Evolutionary conservation across 2,797 vertebrate species (phyloP).

Genomic region (Babyrousa celebensis): DNA sequence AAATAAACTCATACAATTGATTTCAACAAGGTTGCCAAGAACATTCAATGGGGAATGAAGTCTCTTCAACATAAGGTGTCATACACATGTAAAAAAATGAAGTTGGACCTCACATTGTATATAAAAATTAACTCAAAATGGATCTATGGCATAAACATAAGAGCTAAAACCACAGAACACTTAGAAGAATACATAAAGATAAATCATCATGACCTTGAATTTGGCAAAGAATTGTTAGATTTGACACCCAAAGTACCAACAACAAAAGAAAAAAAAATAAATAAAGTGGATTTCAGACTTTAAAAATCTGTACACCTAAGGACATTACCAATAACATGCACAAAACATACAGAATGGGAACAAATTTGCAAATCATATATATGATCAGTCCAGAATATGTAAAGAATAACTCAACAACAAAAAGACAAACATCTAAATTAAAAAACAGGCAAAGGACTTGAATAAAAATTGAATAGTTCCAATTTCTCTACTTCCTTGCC

Average conservation of each 20-base stretch:
- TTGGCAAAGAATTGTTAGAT: slow-evolving; percentile 13
- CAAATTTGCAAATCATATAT: neutral
- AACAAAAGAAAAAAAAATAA: slow-evolving; percentile 25
- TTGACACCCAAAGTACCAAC: neutral
- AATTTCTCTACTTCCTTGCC: neutral
- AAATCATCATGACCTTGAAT: neutral
- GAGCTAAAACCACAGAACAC: neutral
- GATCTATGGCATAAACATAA: neutral
- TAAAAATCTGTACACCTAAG: neutral
- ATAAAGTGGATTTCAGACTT: neutral
- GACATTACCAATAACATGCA: neutral
- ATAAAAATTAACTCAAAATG: slow-evolving; percentile 12
- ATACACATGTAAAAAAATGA: slow-evolving; percentile 11
- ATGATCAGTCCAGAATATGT: neutral
- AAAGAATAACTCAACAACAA: slow-evolving; percentile 31
- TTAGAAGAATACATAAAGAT: neutral
- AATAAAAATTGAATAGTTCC: neutral
- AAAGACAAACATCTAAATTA: slow-evolving; percentile 6
- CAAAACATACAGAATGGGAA: slow-evolving; percentile 24
- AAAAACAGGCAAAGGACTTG: neutral
- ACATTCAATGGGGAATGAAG: neutral
- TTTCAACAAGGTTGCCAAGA: neutral
- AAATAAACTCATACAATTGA: slow-evolving; percentile 27
- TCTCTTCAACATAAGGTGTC: neutral
- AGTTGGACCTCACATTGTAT: neutral